Percentiles rank a stretch among this genome's conserved stretches.
Conservation (phyloP, 2,797 vertebrate species). For the Mycteria americana region DNA sequence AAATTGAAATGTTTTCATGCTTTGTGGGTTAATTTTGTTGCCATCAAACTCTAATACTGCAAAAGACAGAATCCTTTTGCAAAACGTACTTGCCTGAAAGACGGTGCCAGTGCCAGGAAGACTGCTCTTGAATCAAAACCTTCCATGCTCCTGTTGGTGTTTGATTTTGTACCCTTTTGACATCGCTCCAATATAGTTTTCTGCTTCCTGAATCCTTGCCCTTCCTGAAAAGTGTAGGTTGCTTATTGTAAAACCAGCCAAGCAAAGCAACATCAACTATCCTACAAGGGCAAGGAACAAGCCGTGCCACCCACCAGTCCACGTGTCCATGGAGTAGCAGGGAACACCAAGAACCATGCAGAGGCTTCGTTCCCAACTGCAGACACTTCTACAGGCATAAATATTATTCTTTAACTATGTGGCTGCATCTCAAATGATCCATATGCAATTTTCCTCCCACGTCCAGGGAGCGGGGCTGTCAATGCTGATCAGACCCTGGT, state of each 20-base stretch:
- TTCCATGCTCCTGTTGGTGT: background rate
- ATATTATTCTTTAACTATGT: background rate
- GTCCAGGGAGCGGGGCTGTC: background rate
- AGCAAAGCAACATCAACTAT: background rate
- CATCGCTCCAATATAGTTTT: background rate
- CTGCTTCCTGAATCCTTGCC: background rate
- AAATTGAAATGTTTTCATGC: background rate
- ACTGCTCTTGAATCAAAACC: background rate
- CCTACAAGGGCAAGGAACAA: background rate
- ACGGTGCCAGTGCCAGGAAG: background rate
- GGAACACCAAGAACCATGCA: background rate
- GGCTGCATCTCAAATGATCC: background rate
- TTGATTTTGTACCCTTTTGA: background rate
- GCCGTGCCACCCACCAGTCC: background rate
- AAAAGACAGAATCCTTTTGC: background rate
- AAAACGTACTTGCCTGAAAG: background rate
- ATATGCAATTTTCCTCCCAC: background rate
- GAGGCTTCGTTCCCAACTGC: background rate
- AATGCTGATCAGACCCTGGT: background rate
- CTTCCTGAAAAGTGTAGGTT: background rate
- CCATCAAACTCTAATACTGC: background rate
- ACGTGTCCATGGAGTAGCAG: background rate
- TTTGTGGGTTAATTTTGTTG: background rate
- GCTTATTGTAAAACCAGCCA: background rate
- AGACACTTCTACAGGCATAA: background rate